A percentile compares a stretch with the other conserved stretches of the same genome.
Evolutionary conservation across 2,888 invertebrate genomes (phyloP).

Genomic region (Sipunculus nudus): DNA sequence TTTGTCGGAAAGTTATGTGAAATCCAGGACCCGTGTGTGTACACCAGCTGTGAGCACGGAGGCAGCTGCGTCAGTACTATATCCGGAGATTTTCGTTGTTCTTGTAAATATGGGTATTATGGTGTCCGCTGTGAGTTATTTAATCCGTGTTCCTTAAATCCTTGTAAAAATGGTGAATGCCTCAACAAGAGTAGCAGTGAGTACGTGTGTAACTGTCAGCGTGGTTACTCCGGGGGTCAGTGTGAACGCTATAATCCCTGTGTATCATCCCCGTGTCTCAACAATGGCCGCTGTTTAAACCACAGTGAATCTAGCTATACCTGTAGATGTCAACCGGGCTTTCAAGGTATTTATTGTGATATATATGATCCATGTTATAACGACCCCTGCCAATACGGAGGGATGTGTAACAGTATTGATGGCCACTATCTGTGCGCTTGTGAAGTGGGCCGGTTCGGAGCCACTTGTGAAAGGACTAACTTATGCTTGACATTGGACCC

Average conservation of each 20-base stretch:
- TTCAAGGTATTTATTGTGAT: constrained; percentile 36
- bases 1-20: constrained; percentile 46
- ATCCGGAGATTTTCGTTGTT: constrained; percentile 43
- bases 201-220: constrained; percentile 46
- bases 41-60: constrained; percentile 46
- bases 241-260: constrained; percentile 49
- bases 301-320: constrained; percentile 36
- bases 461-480: constrained; percentile 33
- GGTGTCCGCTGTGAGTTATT: constrained; percentile 50
- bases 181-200: constrained; percentile 16
- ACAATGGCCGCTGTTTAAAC: constrained; percentile 52
- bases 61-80: constrained; percentile 42
- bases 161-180: constrained; percentile 54
- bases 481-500: constrained; percentile 27
- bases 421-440: constrained; percentile 39
- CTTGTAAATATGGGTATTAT: constrained; percentile 48
- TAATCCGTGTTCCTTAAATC: constrained; percentile 46
- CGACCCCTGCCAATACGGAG: constrained; percentile 43
- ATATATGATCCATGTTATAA: constrained; percentile 34
- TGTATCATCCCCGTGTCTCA: constrained; percentile 49
- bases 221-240: constrained; percentile 47
- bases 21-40: constrained; percentile 41
- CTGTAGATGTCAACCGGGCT: constrained; percentile 36
- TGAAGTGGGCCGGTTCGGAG: constrained; percentile 32
- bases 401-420: constrained; percentile 38